Conservation (phyloP, 2,888 invertebrate genomes). For the Troides aeacus region DNA sequence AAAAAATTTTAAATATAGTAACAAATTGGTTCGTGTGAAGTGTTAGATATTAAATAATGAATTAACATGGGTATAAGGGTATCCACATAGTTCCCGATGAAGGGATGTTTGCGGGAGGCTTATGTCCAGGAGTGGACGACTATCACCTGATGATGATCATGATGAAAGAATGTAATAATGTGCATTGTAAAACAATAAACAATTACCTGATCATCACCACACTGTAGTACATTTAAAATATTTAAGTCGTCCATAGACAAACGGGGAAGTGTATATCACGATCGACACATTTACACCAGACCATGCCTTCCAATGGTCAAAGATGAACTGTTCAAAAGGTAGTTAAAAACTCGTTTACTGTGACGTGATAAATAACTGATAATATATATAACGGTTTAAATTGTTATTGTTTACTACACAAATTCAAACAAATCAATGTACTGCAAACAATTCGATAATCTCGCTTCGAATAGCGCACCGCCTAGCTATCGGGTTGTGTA, state of each 20-base stretch:
- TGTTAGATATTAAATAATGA: too few relatives aligned
- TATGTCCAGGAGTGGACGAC: too few relatives aligned
- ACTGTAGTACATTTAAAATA: background rate
- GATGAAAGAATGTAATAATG: too few relatives aligned
- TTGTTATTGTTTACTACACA: background rate
- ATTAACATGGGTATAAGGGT: too few relatives aligned
- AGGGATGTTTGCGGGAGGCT: too few relatives aligned
- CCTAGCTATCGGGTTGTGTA: conserved; percentile 37
- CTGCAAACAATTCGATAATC: conserved; percentile 23
- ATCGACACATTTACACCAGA: background rate
- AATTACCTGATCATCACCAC: conserved; percentile 10
- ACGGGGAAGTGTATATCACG: background rate
- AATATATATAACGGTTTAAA: too few relatives aligned
- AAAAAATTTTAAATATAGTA: too few relatives aligned
- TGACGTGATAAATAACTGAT: background rate
- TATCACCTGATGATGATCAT: too few relatives aligned
- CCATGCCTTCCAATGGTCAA: too few relatives aligned
- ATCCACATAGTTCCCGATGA: too few relatives aligned
- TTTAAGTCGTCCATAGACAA: conserved; percentile 12
- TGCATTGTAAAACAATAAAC: background rate
- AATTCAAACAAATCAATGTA: conserved; percentile 41
- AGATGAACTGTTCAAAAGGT: too few relatives aligned
- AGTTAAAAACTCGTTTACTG: background rate
- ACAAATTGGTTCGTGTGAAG: too few relatives aligned
- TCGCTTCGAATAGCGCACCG: conserved; percentile 32